These are phyloP conservation scores for Neodon shergylaensis DNA, from an alignment of 2,113 vertebrate species.

Conservation along the genomic window DNA sequence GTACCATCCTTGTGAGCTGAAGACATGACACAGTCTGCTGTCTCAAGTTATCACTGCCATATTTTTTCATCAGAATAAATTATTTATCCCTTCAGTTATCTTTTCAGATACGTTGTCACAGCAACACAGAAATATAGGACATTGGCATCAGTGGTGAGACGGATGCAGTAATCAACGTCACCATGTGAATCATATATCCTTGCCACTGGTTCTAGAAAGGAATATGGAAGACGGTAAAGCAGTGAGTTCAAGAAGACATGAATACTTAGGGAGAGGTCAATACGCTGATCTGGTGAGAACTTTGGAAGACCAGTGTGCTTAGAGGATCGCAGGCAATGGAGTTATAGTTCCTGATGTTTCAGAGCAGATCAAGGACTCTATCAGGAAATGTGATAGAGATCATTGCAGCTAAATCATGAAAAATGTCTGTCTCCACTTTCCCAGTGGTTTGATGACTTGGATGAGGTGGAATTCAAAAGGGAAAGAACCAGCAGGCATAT, in stretches of 20 bases:
- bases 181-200: no score
- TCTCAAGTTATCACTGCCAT: no score
- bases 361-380: no score
- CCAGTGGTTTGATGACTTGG: background rate
- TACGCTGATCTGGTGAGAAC: background rate
- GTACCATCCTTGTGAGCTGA: rapidly evolving
- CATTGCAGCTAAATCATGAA: background rate
- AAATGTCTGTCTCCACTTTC: background rate
- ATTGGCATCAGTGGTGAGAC: background rate
- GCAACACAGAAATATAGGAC: background rate
- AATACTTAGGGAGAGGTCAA: background rate
- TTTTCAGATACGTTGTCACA: background rate
- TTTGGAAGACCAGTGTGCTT: background rate
- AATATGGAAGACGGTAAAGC: background rate
- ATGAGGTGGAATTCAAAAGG: background rate
- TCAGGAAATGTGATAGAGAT: no score
- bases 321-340: background rate
- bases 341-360: background rate
- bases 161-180: background rate
- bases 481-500: background rate
- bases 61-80: background rate
- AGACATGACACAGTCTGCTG: no score
- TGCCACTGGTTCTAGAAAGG: no score
- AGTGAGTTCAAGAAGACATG: background rate
- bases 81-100: background rate